These are phyloP conservation scores for Sebastes iracundus DNA, from an alignment of 2,797 vertebrate species.

Conservation along the genomic window DNA sequence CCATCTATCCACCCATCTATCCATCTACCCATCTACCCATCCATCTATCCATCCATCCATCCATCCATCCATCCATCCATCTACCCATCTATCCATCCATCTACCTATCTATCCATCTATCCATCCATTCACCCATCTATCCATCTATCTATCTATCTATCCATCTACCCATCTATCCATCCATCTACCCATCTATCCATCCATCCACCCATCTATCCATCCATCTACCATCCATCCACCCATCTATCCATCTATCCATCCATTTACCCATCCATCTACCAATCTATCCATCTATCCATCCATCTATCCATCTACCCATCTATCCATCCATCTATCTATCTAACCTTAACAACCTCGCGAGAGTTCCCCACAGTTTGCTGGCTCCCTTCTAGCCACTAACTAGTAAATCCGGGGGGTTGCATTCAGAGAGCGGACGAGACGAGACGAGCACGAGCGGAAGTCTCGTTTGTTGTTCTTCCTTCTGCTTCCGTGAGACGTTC, in stretches of 20 bases:
- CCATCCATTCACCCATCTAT: fast-evolving
- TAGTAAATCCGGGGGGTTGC: background rate
- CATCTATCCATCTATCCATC: too few species aligned
- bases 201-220: too few species aligned
- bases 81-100: fast-evolving
- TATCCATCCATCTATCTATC: too few species aligned
- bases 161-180: fast-evolving
- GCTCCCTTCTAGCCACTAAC: too few species aligned
- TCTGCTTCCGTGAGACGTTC: constrained; percentile 76
- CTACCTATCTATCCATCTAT: fast-evolving
- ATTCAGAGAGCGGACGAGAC: background rate
- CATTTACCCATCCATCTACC: too few species aligned
- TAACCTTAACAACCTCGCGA: too few species aligned
- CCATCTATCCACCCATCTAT: fast-evolving
- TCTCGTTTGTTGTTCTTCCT: constrained; percentile 82
- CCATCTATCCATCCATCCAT: fast-evolving
- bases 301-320: too few species aligned
- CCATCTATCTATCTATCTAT: fast-evolving
- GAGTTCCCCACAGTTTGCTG: too few species aligned
- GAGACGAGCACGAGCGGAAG: constrained; percentile 73
- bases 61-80: fast-evolving
- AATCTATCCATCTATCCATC: too few species aligned
- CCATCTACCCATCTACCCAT: fast-evolving
- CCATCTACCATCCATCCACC: too few species aligned
- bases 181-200: too few species aligned